Conservation (phyloP, 2,888 invertebrate genomes). For the Dryomyza anilis region DNA sequence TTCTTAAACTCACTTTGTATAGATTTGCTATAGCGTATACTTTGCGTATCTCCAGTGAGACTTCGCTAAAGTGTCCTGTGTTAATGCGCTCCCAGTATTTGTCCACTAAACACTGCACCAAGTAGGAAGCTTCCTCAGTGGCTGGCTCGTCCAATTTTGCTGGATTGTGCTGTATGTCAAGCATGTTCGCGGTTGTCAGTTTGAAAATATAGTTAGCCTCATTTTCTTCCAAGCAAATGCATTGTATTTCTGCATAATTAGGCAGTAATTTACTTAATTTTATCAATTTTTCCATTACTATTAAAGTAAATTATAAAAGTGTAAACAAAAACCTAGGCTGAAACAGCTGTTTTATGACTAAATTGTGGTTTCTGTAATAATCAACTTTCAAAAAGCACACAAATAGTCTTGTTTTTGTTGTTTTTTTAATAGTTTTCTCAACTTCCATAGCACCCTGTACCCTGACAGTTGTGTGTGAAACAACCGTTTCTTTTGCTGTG, state of each 20-base stretch:
- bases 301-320: too few species aligned
- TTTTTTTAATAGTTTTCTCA: too few species aligned
- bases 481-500: too few species aligned
- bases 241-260: conserved; percentile 41
- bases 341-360: too few species aligned
- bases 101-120: conserved; percentile 59
- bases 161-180: neutral
- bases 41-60: conserved; percentile 68
- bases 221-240: conserved; percentile 39
- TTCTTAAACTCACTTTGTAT: conserved; percentile 64
- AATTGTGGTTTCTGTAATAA: too few species aligned
- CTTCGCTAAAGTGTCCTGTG: conserved; percentile 89
- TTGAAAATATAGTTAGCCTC: conserved; percentile 50
- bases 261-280: conserved; percentile 45
- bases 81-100: conserved; percentile 72
- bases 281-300: conserved; percentile 31
- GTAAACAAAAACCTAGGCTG: too few species aligned
- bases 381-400: too few species aligned
- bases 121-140: conserved; percentile 42
- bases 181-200: conserved; percentile 37
- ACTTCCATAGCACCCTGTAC: too few species aligned
- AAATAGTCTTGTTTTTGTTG: too few species aligned
- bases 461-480: too few species aligned
- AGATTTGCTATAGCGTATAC: conserved; percentile 70
- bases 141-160: neutral